These are phyloP conservation scores for Nesoenas mayeri DNA, from an alignment of 2,113 vertebrate genomes.

Conservation along the genomic window DNA sequence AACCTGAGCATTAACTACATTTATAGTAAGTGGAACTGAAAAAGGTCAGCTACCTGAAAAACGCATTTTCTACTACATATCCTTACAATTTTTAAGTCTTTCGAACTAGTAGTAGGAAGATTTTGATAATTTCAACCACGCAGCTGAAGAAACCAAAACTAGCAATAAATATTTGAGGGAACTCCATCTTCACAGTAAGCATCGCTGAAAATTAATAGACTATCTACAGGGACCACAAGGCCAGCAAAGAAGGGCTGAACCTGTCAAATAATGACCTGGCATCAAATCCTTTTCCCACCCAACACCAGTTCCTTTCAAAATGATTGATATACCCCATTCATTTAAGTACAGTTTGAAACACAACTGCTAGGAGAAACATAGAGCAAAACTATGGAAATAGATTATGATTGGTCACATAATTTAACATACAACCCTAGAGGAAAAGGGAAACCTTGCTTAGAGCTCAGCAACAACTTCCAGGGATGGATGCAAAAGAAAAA, in stretches of 20 bases:
- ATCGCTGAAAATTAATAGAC: neutral
- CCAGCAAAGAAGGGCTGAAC: neutral
- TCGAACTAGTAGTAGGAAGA: neutral
- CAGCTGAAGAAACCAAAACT: neutral
- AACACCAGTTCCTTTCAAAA: neutral
- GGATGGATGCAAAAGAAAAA: neutral
- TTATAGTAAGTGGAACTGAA: neutral
- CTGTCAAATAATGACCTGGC: neutral
- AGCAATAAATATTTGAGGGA: neutral
- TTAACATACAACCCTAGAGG: neutral
- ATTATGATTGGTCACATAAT: neutral
- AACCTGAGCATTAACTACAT: neutral
- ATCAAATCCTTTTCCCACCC: neutral
- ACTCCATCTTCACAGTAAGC: neutral
- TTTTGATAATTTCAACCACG: neutral
- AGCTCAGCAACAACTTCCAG: neutral
- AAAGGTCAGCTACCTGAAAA: neutral
- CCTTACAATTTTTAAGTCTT: neutral
- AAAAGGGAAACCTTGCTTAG: neutral
- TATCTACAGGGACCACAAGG: neutral
- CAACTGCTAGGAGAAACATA: neutral
- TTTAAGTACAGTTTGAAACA: neutral
- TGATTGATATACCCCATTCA: neutral
- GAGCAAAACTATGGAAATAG: neutral
- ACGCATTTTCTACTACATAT: neutral